A percentile compares a stretch with the other conserved stretches of the same genome.
phyloP scores from a whole-genome alignment of 35 echinoderm and acorn worm genomes.

The Anneissia japonica region DNA sequence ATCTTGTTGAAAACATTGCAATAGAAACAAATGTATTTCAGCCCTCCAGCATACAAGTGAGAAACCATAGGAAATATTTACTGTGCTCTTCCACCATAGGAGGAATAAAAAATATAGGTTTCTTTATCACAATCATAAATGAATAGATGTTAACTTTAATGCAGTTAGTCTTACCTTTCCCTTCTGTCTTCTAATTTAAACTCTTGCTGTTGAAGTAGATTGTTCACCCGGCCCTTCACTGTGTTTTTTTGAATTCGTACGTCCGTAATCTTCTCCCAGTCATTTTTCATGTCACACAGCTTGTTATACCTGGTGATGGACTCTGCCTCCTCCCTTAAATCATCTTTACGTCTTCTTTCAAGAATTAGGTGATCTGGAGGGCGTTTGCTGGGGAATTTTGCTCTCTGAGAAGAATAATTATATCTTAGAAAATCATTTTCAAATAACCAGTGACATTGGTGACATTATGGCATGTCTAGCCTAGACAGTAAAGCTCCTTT shows the following conservation, averaged over 20 bases:
- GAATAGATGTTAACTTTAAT: too few species aligned
- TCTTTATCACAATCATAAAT: too few species aligned
- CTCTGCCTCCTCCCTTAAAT: conserved; percentile 79
- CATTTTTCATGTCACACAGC: conserved; percentile 90
- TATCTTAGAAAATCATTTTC: background rate
- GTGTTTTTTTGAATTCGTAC: conserved; percentile 86
- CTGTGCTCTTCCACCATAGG: too few species aligned
- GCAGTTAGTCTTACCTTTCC: conserved; percentile 77
- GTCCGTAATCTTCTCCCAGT: conserved; percentile 95
- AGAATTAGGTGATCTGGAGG: conserved; percentile 96
- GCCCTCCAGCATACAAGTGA: too few species aligned
- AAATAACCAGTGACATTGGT: background rate
- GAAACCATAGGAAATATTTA: too few species aligned
- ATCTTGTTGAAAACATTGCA: too few species aligned
- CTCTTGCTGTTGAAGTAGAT: conserved; percentile 75
- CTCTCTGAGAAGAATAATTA: conserved; percentile 51
- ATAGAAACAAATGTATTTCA: too few species aligned
- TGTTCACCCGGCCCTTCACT: conserved; percentile 58
- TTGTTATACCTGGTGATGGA: conserved; percentile 87
- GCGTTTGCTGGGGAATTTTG: conserved; percentile 92
- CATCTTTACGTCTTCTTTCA: conserved; percentile 76
- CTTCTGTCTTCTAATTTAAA: conserved; percentile 91
- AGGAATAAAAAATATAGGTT: too few species aligned
- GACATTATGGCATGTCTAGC: too few species aligned
- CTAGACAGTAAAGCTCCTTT: background rate